These are phyloP conservation scores for Chromis chromis DNA, from an alignment of 2,797 vertebrate species.

Conservation along the genomic window DNA sequence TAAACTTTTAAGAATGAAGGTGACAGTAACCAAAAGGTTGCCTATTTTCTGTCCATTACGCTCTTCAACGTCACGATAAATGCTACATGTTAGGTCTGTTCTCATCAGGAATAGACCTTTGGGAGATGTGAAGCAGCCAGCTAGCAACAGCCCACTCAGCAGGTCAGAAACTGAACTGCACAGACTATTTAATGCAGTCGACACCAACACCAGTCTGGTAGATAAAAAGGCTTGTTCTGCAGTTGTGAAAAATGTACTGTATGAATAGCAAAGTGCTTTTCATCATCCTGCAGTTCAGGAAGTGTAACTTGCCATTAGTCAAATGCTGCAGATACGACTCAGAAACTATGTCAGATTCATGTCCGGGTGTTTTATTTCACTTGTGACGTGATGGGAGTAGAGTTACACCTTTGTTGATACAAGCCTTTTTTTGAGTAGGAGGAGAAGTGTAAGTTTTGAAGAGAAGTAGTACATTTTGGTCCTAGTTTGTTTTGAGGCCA, in stretches of 20 bases:
- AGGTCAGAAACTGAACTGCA: conserved; percentile 36
- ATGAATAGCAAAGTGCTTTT: background rate
- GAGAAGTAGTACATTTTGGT: background rate
- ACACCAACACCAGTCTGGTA: background rate
- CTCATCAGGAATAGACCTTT: background rate
- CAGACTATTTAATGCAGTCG: background rate
- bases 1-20: conserved; percentile 70
- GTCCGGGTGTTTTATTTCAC: background rate
- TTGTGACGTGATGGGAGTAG: background rate
- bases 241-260: background rate
- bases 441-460: background rate
- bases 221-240: background rate
- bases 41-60: background rate
- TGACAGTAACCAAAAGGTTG: conserved; percentile 1
- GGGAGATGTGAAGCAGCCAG: background rate
- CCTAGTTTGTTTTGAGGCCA: conserved; percentile 31
- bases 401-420: background rate
- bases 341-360: background rate
- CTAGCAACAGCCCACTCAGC: conserved; percentile 20
- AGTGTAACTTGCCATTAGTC: background rate
- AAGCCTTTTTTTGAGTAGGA: background rate
- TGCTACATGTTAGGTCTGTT: background rate
- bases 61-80: background rate
- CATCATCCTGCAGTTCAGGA: too few relatives aligned
- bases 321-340: background rate